phyloP scores from a whole-genome alignment of 2,113 vertebrate genomes.

The Serinus canaria region DNA sequence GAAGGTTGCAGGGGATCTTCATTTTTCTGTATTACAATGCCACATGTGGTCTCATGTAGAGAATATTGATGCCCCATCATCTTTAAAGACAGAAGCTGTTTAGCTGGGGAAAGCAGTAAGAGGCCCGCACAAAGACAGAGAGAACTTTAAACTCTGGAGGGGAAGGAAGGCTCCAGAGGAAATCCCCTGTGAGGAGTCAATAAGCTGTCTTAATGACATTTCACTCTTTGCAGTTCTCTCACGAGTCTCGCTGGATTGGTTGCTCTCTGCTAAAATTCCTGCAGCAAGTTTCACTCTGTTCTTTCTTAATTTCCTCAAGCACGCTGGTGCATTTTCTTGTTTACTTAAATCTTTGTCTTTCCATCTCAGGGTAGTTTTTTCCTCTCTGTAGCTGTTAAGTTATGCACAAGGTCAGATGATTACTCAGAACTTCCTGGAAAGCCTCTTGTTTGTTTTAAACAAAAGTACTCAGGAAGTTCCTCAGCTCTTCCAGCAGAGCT shows the following conservation, averaged over 20 bases:
- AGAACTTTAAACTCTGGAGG: background rate
- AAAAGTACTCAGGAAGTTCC: slow-evolving; percentile 38
- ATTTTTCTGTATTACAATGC: background rate
- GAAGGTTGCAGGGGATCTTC: background rate
- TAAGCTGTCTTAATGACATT: background rate
- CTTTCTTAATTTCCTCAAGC: background rate
- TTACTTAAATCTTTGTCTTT: slow-evolving; percentile 8
- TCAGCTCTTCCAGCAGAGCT: background rate
- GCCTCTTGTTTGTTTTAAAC: slow-evolving; percentile 4
- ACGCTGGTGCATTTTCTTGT: background rate
- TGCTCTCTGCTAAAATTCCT: background rate
- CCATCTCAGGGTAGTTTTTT: background rate
- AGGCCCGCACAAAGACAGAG: background rate
- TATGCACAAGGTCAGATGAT: slow-evolving; percentile 28
- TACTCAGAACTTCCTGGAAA: slow-evolving; percentile 69
- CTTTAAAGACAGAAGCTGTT: background rate
- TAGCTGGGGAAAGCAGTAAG: background rate
- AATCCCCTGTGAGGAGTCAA: background rate
- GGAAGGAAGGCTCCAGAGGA: background rate
- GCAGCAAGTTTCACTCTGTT: background rate
- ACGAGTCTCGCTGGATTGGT: background rate
- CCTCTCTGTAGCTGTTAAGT: slow-evolving; percentile 36
- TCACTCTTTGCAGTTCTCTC: background rate
- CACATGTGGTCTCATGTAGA: background rate
- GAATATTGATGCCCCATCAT: fast-evolving